A percentile compares a stretch with the other conserved stretches of the same genome.
Evolutionary conservation across 1,140 invertebrate genomes (phyloP).

Genomic region (Harpegnathos saltator): DNA sequence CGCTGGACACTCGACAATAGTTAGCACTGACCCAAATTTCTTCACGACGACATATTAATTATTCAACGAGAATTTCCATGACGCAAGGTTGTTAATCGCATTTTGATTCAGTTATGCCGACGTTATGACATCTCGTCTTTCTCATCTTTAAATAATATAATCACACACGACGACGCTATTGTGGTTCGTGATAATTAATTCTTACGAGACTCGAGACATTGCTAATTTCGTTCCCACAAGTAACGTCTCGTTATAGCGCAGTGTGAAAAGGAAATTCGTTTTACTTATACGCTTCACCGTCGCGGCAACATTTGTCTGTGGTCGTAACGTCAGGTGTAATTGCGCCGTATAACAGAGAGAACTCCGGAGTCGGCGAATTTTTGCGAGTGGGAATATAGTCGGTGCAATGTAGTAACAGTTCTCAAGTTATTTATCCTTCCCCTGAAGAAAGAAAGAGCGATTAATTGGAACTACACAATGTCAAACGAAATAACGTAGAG

Average conservation of each 20-base stretch:
- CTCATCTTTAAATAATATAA: slow-evolving; percentile 48
- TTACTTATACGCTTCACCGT: not conserved
- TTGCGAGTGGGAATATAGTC: not conserved
- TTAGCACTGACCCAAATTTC: slow-evolving; percentile 61
- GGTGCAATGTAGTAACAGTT: not conserved
- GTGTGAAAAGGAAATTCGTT: slow-evolving; percentile 51
- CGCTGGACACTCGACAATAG: slow-evolving; percentile 14
- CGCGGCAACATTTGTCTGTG: slow-evolving; percentile 41
- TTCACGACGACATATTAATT: slow-evolving; percentile 50
- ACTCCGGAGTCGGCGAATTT: not conserved
- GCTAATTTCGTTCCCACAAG: slow-evolving; percentile 57
- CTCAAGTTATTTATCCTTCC: not conserved
- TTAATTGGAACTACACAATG: not conserved
- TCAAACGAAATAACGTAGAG: not conserved
- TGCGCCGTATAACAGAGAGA: not conserved
- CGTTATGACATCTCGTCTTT: slow-evolving; percentile 64
- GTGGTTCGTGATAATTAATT: slow-evolving; percentile 47
- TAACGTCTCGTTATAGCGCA: slow-evolving; percentile 14
- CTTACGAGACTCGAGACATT: slow-evolving; percentile 16
- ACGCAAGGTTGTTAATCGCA: slow-evolving; percentile 54
- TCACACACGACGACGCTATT: slow-evolving; percentile 36
- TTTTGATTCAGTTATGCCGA: slow-evolving; percentile 20
- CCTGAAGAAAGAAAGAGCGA: not conserved
- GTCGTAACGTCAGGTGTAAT: slow-evolving; percentile 45
- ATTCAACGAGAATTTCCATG: slow-evolving; percentile 63